phyloP scores from a whole-genome alignment of 2,888 invertebrate genomes.

The Agrilus biguttatus region DNA sequence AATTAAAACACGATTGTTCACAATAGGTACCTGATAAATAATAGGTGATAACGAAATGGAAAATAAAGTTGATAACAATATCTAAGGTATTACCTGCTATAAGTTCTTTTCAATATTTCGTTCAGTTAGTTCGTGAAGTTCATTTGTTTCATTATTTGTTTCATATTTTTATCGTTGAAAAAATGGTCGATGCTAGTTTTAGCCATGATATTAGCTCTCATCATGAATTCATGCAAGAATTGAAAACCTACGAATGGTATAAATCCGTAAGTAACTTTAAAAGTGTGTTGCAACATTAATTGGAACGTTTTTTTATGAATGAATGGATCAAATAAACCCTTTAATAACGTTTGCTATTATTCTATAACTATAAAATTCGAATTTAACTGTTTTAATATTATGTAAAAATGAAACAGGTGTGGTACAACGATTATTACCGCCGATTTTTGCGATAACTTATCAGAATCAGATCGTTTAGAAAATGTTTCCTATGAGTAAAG shows the following conservation, averaged over 20 bases:
- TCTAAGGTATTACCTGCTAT: no score
- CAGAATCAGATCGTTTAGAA: not conserved
- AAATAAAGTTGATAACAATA: no score
- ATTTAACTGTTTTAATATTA: not conserved
- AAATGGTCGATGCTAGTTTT: slow-evolving; percentile 9
- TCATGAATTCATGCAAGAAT: slow-evolving; percentile 10
- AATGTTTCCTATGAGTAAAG: not conserved
- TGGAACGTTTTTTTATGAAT: no score
- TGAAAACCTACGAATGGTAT: slow-evolving; percentile 13
- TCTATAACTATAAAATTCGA: not conserved
- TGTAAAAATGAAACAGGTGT: no score
- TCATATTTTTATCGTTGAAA: not conserved
- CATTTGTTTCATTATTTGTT: not conserved
- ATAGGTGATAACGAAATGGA: no score
- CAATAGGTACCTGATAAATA: no score
- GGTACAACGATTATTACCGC: no score
- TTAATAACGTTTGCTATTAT: not conserved
- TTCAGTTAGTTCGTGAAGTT: not conserved
- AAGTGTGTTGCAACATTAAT: not conserved
- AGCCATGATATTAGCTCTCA: slow-evolving; percentile 7
- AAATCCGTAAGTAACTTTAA: slow-evolving; percentile 13
- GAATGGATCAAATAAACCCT: not conserved
- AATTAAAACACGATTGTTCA: no score
- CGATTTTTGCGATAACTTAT: not conserved
- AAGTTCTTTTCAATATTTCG: no score